Percentiles rank a stretch among this genome's conserved stretches.
phyloP scores from a whole-genome alignment of 2,888 invertebrate species.

The Ichneumoninae sp. region DNA sequence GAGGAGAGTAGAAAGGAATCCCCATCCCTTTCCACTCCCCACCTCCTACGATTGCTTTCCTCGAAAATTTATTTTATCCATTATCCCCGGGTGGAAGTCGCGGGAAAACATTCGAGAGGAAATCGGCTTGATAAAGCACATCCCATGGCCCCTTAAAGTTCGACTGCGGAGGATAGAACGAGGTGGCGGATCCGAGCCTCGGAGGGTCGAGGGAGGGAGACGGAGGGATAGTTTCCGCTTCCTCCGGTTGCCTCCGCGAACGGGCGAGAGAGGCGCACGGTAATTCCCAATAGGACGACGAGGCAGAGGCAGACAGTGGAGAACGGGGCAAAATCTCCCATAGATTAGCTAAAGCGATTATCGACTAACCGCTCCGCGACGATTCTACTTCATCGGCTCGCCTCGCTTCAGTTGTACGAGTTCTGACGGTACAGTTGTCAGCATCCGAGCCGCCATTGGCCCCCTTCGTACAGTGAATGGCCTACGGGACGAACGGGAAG shows the following conservation, averaged over 20 bases:
- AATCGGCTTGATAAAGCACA: conserved; percentile 67
- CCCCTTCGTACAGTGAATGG: conserved; percentile 17
- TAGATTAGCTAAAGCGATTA: conserved; percentile 71
- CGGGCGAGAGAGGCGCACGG: conserved; percentile 35
- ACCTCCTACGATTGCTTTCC: conserved; percentile 54
- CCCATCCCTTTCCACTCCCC: neutral
- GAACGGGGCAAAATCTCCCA: conserved; percentile 67
- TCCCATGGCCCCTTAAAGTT: conserved; percentile 63
- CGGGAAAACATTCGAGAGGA: conserved; percentile 66
- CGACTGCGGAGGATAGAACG: conserved; percentile 44
- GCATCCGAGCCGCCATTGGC: conserved; percentile 22
- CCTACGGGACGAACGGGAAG: neutral
- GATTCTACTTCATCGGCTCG: conserved; percentile 67
- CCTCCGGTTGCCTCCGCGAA: conserved; percentile 23
- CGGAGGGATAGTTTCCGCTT: conserved; percentile 53
- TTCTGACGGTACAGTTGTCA: conserved; percentile 33
- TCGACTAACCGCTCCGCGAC: conserved; percentile 67
- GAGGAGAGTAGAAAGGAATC: conserved; percentile 53
- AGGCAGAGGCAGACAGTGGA: conserved; percentile 52
- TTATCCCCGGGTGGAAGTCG: conserved; percentile 64
- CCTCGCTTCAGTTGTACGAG: conserved; percentile 23
- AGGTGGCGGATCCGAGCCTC: conserved; percentile 12
- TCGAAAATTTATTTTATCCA: conserved; percentile 68
- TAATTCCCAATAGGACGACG: conserved; percentile 59
- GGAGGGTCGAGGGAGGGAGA: conserved; percentile 39